Conservation (phyloP, 2,888 invertebrate species). For the Scaptomyza cyrtandrae region DNA sequence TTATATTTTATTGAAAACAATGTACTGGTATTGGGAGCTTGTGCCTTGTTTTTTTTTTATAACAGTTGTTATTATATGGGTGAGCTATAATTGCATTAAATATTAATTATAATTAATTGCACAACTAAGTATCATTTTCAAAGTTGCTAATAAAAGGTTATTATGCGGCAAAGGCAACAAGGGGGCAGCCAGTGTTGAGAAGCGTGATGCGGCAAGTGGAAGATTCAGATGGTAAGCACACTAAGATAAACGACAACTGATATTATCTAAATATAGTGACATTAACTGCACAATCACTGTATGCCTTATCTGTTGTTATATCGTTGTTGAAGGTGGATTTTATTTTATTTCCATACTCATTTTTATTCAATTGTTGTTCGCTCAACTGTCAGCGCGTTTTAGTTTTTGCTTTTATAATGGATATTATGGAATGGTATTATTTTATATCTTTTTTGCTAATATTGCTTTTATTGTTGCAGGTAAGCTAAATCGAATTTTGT, state of each 20-base stretch:
- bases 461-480: constrained; percentile 58
- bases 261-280: constrained; percentile 33
- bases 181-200: not conserved
- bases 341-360: constrained; percentile 32
- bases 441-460: constrained; percentile 60
- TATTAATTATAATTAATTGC: not conserved
- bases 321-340: constrained; percentile 8
- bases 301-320: not conserved
- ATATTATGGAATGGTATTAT: constrained; percentile 62
- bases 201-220: not conserved
- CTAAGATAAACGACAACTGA: constrained; percentile 10
- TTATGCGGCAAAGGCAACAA: not conserved
- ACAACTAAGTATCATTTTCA: not conserved
- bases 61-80: not conserved
- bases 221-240: constrained; percentile 22
- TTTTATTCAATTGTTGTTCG: constrained; percentile 42
- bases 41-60: not conserved
- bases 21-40: not conserved
- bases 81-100: not conserved
- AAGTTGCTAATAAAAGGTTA: constrained; percentile 10
- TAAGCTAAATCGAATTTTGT: constrained; percentile 36
- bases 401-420: constrained; percentile 38
- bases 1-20: not conserved
- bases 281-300: constrained; percentile 35
- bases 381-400: constrained; percentile 5